Conservation (phyloP, 1,140 invertebrate genomes). For the Megalopta genalis region DNA sequence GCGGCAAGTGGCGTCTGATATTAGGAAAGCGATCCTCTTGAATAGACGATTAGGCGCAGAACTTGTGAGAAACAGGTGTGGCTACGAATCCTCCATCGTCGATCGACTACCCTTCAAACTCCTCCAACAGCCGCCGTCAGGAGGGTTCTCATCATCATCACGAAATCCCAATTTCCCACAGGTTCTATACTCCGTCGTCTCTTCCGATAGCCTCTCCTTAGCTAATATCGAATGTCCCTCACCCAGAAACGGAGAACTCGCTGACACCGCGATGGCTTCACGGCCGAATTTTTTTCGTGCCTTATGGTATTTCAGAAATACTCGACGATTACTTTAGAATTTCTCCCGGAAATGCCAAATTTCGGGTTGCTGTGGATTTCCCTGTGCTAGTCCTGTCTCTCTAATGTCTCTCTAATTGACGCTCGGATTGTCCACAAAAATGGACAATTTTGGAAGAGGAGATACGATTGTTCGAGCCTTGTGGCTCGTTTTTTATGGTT, state of each 20-base stretch:
- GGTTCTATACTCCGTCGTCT: background rate
- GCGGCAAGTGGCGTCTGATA: background rate
- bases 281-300: too few relatives aligned
- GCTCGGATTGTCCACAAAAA: too few relatives aligned
- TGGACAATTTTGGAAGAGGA: too few relatives aligned
- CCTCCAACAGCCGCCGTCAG: background rate
- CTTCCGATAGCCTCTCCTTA: background rate
- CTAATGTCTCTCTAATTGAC: too few relatives aligned
- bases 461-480: too few relatives aligned
- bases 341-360: too few relatives aligned
- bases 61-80: conserved; percentile 17
- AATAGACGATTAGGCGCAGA: conserved; percentile 3
- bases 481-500: too few relatives aligned
- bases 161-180: conserved; percentile 19
- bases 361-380: too few relatives aligned
- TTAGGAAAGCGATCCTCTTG: conserved; percentile 9
- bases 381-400: too few relatives aligned
- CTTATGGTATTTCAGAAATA: too few relatives aligned
- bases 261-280: background rate
- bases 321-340: too few relatives aligned
- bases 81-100: conserved; percentile 13
- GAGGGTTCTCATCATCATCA: conserved; percentile 18
- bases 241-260: background rate
- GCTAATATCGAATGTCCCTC: conserved; percentile 7
- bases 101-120: conserved; percentile 15